Evolutionary conservation across 2,888 invertebrate species (phyloP), one percentile per base, ranked within the genome.

Genomic region (Standfussiana lucernea): DNA sequence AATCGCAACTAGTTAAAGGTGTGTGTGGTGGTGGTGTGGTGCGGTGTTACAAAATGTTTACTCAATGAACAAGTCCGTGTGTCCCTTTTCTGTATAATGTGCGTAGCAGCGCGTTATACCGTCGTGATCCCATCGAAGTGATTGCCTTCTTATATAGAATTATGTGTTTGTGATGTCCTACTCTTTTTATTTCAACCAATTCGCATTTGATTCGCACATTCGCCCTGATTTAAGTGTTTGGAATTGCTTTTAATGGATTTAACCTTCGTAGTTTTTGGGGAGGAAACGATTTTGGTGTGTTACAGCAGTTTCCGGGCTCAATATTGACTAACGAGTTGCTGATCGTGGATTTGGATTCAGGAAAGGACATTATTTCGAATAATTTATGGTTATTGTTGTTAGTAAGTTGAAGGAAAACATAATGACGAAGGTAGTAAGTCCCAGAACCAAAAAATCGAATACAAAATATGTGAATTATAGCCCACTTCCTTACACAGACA

Each of bases 101-200:
- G 93, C 94, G 93, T 94, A 93, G 91, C 92, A 91, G 90, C 83
- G 89, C 91, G 92, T 93, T 93, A 93, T 92, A 92, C 90, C 84
- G 88, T 62, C 88, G 91, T 92, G 94, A 95, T 95, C 93, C 93
- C 92, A 91, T 90, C 88, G 93, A 93, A 95, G 93, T 94, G 95
- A 95, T 95, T 93, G 94, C 94, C 91, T 93, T 90, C 92, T 94
- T 94, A 93, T 91, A 93, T 91, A 91, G 93, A 94, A 93, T 93
- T 94, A 95, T 95, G 91, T 93, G 93, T 94, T 92, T 92, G 91
- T 89, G 88, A 90, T 93, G 91, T 91, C 88, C 86, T 88, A 88
- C 85, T 83, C 80, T 89, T 86, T 85, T 84, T 83, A 75, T 72
- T 78, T 72, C 32, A 50, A 65, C 73, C 40, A 67, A 62, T 85